Evolutionary conservation across 2,888 invertebrate species (phyloP).

Genomic region (Drosophila bunnanda): DNA sequence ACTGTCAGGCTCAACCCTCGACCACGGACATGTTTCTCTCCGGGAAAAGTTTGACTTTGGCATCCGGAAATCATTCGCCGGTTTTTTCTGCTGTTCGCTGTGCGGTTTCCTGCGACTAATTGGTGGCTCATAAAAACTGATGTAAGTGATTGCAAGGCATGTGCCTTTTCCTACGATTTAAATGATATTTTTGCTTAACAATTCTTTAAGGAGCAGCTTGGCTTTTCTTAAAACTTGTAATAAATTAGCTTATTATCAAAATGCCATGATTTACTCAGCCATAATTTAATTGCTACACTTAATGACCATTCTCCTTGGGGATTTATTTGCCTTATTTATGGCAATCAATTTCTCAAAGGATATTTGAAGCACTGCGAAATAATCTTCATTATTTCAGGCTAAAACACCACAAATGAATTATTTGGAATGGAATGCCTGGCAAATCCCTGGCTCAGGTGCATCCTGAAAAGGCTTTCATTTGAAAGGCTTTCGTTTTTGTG

Average conservation of each 20-base stretch:
- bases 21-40: slow-evolving; percentile 12
- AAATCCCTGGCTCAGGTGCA: slow-evolving; percentile 36
- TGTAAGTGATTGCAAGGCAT: not conserved
- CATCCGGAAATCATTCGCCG: slow-evolving; percentile 57
- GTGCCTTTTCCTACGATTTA: not conserved
- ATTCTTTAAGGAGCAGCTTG: not conserved
- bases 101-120: slow-evolving; percentile 30
- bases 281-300: slow-evolving; percentile 4
- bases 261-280: not conserved
- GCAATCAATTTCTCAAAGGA: slow-evolving; percentile 16
- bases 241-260: not conserved
- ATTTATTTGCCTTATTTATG: slow-evolving; percentile 11
- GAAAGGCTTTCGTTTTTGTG: slow-evolving; percentile 40
- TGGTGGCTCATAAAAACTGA: slow-evolving; percentile 21
- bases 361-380: not conserved
- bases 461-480: slow-evolving; percentile 18
- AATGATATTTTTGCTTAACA: not conserved
- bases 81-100: slow-evolving; percentile 33
- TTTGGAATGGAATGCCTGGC: slow-evolving; percentile 18
- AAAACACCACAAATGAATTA: slow-evolving; percentile 7
- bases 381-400: slow-evolving; percentile 9
- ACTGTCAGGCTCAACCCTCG: slow-evolving; percentile 48
- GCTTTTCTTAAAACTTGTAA: not conserved
- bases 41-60: slow-evolving; percentile 36
- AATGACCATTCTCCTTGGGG: not conserved